Conservation (phyloP, 2,888 invertebrate species). For the Conistra vaccinii region DNA sequence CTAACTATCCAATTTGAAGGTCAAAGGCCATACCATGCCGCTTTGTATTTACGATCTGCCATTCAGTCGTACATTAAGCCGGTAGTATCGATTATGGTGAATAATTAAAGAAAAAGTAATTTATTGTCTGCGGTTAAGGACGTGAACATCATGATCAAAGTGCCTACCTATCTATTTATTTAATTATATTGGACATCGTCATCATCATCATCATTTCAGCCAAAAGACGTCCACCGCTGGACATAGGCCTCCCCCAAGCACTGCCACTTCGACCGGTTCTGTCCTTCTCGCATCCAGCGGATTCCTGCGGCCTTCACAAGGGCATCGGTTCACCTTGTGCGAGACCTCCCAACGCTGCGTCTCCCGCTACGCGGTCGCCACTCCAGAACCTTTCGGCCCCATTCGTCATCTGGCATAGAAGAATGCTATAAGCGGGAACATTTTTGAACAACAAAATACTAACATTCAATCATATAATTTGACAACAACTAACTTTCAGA, state of each 20-base stretch:
- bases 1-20: not conserved
- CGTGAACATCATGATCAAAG: slow-evolving; percentile 26
- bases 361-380: too few species aligned
- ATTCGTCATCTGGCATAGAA: too few species aligned
- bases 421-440: not conserved
- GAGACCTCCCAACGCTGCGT: too few species aligned
- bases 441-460: not conserved
- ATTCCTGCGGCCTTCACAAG: too few species aligned
- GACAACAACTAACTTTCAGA: slow-evolving; percentile 3
- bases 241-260: too few species aligned
- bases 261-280: too few species aligned
- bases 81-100: slow-evolving; percentile 56
- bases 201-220: too few species aligned
- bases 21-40: not conserved
- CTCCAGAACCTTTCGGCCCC: too few species aligned
- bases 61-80: slow-evolving; percentile 5
- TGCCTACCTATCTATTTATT: not conserved
- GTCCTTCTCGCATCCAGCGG: too few species aligned
- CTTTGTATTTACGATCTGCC: slow-evolving; percentile 7
- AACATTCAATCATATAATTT: not conserved
- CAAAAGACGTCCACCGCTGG: too few species aligned
- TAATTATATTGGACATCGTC: too few species aligned
- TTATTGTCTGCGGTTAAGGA: slow-evolving; percentile 24
- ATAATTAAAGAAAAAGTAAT: slow-evolving; percentile 55
- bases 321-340: too few species aligned